Evolutionary conservation across 2,888 invertebrate species (phyloP).

Genomic region (Magallana nippona): DNA sequence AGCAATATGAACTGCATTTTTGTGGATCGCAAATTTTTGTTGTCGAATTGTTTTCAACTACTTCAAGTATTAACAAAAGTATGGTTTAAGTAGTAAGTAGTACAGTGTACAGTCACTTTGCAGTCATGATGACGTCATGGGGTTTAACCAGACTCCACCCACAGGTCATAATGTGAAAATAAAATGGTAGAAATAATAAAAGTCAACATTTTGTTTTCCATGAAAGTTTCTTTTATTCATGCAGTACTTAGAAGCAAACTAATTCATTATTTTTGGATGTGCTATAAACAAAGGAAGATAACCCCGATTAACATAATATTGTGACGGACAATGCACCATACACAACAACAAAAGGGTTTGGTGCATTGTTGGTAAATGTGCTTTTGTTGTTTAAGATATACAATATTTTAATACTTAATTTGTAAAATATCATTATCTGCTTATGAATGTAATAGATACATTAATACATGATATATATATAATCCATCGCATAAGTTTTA

Average conservation of each 20-base stretch:
- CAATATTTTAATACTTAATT: too few relatives aligned
- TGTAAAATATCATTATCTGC: too few relatives aligned
- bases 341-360: slow-evolving; percentile 5
- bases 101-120: slow-evolving; percentile 14
- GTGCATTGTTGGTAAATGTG: slow-evolving; percentile 4
- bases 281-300: slow-evolving; percentile 6
- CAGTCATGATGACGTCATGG: slow-evolving; percentile 12
- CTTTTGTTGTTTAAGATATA: too few relatives aligned
- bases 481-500: neutral
- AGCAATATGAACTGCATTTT: too few relatives aligned
- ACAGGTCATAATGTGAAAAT: neutral
- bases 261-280: too few relatives aligned
- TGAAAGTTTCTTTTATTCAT: slow-evolving; percentile 8
- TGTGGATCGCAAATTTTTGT: too few relatives aligned
- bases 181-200: slow-evolving; percentile 6
- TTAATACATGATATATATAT: too few relatives aligned
- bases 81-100: neutral
- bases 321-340: slow-evolving; percentile 13
- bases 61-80: too few relatives aligned
- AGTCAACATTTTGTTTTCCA: slow-evolving; percentile 16
- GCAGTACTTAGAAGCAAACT: too few relatives aligned
- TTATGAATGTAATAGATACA: too few relatives aligned
- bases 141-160: neutral
- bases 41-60: too few relatives aligned
- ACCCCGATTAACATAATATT: slow-evolving; percentile 10